A percentile compares a stretch with the other conserved stretches of the same genome.
These are phyloP conservation scores for Scolanthus callimorphus DNA, from an alignment of 92 coral and sea anemone genomes.

Conservation along the genomic window DNA sequence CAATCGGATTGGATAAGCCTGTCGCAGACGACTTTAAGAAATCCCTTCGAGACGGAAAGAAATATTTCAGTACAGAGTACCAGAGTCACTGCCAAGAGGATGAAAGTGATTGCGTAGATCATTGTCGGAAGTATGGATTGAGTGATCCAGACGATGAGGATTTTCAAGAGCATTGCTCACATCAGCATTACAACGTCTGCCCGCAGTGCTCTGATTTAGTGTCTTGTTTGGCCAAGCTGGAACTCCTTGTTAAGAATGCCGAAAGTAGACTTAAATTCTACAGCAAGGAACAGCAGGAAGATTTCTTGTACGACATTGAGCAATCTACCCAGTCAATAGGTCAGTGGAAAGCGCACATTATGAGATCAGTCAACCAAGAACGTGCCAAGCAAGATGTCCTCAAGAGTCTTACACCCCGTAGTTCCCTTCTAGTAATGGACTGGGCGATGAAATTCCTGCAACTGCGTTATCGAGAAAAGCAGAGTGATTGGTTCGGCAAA, in stretches of 20 bases:
- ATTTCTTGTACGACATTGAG: slow-evolving; percentile 25
- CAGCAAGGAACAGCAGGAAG: slow-evolving; percentile 36
- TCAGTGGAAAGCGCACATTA: slow-evolving; percentile 49
- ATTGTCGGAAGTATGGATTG: slow-evolving; percentile 28
- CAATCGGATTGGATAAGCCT: slow-evolving; percentile 10
- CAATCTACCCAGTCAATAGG: slow-evolving; percentile 7
- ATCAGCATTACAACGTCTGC: slow-evolving; percentile 9
- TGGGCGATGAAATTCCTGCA: slow-evolving; percentile 44
- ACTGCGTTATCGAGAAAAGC: slow-evolving; percentile 19
- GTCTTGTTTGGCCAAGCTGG: slow-evolving; percentile 4
- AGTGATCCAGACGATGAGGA: slow-evolving; percentile 31
- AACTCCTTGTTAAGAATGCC: slow-evolving; percentile 6
- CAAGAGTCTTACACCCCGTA: slow-evolving; percentile 1
- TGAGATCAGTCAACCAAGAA: slow-evolving; percentile 40
- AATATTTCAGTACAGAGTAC: slow-evolving; percentile 37
- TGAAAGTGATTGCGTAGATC: slow-evolving; percentile 33
- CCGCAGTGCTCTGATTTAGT: slow-evolving; percentile 15
- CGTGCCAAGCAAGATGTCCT: slow-evolving; percentile 30
- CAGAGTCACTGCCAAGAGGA: slow-evolving; percentile 18
- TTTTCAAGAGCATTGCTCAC: slow-evolving; percentile 18
- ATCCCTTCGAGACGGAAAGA: slow-evolving; percentile 17
- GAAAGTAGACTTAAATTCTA: not conserved
- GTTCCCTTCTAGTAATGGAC: slow-evolving; percentile 20
- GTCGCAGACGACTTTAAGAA: slow-evolving; percentile 24
- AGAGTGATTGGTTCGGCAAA: too few relatives aligned